Conservation (phyloP, 2,797 vertebrate genomes). For the Okamejei kenojei region DNA sequence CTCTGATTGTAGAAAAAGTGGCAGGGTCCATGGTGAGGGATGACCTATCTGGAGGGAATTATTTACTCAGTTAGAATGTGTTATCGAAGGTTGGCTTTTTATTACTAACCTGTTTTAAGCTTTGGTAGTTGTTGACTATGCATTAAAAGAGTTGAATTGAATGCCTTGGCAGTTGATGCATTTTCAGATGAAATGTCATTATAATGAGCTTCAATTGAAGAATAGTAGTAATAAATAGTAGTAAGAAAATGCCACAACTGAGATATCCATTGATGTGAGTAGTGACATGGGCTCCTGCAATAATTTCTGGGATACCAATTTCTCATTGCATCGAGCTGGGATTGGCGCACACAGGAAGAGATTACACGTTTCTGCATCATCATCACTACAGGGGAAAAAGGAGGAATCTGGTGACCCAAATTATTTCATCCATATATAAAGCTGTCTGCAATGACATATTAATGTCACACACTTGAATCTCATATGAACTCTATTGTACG, state of each 20-base stretch:
- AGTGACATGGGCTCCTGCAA: neutral
- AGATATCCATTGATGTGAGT: neutral
- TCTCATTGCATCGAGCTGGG: neutral
- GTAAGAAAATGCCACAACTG: neutral
- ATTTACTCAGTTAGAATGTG: neutral
- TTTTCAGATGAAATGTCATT: neutral
- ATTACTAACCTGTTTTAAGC: neutral
- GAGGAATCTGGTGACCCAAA: too few species aligned
- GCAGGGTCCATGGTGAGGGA: neutral
- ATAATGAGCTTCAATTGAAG: neutral
- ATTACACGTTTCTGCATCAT: too few species aligned
- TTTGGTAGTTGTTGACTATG: too few species aligned
- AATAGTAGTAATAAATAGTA: neutral
- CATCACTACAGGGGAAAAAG: too few species aligned
- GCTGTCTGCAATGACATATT: too few species aligned
- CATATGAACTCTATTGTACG: too few species aligned
- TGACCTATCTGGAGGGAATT: neutral
- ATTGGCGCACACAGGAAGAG: neutral
- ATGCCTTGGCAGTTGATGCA: neutral
- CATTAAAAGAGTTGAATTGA: too few species aligned
- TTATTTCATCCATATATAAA: too few species aligned
- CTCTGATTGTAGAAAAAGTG: neutral
- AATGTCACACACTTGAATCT: too few species aligned
- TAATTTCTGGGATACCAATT: neutral
- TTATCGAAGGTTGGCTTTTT: neutral